Base-by-base conservation (phyloP, 2,797 vertebrate genomes). In the Falco novaeseelandiae region DNA sequence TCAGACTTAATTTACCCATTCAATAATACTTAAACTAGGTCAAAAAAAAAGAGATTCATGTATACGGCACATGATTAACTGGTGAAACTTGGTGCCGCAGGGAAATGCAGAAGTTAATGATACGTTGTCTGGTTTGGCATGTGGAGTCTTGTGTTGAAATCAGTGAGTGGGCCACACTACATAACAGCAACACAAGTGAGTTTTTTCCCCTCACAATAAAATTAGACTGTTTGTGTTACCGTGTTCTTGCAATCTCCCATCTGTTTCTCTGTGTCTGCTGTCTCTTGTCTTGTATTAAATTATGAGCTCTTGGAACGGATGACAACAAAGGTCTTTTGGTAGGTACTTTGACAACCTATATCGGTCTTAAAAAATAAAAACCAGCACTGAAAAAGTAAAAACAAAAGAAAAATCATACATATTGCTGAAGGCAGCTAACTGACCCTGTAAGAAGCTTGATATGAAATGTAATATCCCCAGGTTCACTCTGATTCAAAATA, bases 201-300 rank as follows among this genome's bases (percentile, higher is more conserved):
- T 74, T 95, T 93, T 87, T 89, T 83, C 61, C 65, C 65, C 76
- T 89, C 61, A 57, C 46, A 65, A 67, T 71, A 86, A 95, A 95
- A 96, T 95, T 20, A 91, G 67, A 59, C 38, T 67, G 74, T 82
- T 87, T 85, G 73, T 70, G 58, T 89, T 77, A 49, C 70, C 2
- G 8, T 49, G 63, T 93, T 95, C 87, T 49, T 63, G 76, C 83
- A 59, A 14, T 19, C 78, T 94, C 71, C 92, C 87, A 87, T 95
- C 89, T 96, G 93, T 87, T 90, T 91, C 87, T 57, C 59, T 14
- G 74, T 0, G 17, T 76, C 93, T 85, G 74, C 58, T 71, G 87
- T 80, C 83, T 93, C 61, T 30, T 30, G 38, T 54, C 69, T 71
- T 34, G 2, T 67, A 52, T 87, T 87, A 66, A 91, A 92, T 83